phyloP scores from a whole-genome alignment of 2,888 invertebrate species.

The Blomia tropicalis region DNA sequence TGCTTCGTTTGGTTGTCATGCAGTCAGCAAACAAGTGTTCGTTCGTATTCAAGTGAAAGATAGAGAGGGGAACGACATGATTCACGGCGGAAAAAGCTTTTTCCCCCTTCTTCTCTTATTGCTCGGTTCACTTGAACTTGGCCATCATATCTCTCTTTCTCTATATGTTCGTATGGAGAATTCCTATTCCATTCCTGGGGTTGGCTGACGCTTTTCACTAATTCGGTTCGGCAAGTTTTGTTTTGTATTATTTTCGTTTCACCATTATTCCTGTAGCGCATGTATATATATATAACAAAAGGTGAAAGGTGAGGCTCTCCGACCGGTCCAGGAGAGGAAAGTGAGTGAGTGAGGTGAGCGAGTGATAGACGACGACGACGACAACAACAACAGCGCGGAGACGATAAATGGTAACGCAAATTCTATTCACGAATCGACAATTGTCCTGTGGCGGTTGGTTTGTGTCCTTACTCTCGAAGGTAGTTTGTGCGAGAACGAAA shows the following conservation, averaged over 20 bases:
- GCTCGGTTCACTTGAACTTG: neutral
- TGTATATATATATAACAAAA: neutral
- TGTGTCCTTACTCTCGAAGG: too few relatives aligned
- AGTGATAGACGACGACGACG: too few relatives aligned
- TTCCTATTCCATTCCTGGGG: too few relatives aligned
- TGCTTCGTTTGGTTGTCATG: too few relatives aligned
- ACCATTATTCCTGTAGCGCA: neutral
- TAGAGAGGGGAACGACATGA: neutral
- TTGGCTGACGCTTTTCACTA: neutral
- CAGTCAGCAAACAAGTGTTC: neutral
- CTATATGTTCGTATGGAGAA: too few relatives aligned
- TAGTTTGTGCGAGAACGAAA: too few relatives aligned
- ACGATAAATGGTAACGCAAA: too few relatives aligned
- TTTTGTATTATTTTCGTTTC: neutral
- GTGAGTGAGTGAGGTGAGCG: too few relatives aligned
- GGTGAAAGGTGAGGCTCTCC: constrained; percentile 8
- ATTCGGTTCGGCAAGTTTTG: neutral
- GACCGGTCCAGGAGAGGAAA: too few relatives aligned
- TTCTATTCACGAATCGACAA: constrained; percentile 8
- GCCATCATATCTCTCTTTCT: too few relatives aligned
- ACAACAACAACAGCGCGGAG: too few relatives aligned
- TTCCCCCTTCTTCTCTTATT: neutral
- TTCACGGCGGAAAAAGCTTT: neutral
- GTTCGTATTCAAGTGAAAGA: neutral
- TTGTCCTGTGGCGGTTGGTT: too few relatives aligned